Percentiles rank a stretch among this genome's conserved stretches.
Evolutionary conservation across 2,797 vertebrate genomes (phyloP).

Genomic region (Adelosebastes latens): DNA sequence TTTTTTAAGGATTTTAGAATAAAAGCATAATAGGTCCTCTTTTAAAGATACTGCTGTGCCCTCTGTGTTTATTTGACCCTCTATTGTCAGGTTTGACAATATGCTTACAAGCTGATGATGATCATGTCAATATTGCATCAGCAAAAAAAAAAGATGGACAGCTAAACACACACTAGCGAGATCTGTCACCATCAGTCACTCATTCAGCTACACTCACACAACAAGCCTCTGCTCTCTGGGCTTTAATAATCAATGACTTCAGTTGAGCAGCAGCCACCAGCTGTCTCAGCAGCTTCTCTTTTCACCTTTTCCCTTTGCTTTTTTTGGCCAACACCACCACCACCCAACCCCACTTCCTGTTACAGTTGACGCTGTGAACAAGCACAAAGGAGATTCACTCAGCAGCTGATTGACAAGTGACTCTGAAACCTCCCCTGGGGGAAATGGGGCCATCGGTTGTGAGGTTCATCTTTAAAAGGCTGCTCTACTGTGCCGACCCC

Average conservation of each 20-base stretch:
- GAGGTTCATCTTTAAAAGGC: constrained; percentile 56
- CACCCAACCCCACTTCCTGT: constrained; percentile 63
- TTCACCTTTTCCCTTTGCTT: constrained; percentile 9
- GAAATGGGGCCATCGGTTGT: constrained; percentile 52
- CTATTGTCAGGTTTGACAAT: neutral
- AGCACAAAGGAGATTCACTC: constrained; percentile 73
- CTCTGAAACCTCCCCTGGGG: constrained; percentile 51
- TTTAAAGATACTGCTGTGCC: neutral
- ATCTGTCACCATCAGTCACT: constrained; percentile 24
- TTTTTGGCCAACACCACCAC: constrained; percentile 40
- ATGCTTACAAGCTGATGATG: neutral
- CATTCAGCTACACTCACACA: constrained; percentile 6
- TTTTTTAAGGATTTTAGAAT: too few relatives aligned
- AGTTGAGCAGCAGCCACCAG: constrained; percentile 54
- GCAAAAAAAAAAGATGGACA: neutral
- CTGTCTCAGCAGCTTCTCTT: constrained; percentile 30
- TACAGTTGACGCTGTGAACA: constrained; percentile 54
- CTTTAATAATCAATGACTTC: constrained; percentile 47
- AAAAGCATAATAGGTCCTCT: too few relatives aligned
- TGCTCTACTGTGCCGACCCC: constrained; percentile 8
- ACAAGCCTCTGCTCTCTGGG: neutral
- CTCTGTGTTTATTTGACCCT: neutral
- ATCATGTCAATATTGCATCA: neutral
- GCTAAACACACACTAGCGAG: neutral
- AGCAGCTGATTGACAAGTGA: constrained; percentile 57